Conservation (phyloP, 2,113 vertebrate genomes). For the Megaptera novaeangliae region DNA sequence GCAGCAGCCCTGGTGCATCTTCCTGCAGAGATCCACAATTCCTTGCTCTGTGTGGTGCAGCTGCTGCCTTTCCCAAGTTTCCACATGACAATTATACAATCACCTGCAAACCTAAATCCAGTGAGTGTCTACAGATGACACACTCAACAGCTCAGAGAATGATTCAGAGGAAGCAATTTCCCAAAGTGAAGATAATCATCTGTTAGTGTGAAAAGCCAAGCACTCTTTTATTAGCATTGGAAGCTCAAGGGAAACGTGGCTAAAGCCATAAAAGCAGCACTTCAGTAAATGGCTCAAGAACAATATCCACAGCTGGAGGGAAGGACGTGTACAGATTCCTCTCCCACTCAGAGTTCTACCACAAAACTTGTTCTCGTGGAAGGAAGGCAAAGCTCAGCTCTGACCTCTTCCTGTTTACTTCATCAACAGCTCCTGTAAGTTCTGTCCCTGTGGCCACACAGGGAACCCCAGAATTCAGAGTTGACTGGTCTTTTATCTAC, state of each 20-base stretch:
- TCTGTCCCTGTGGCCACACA: not conserved
- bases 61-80: not conserved
- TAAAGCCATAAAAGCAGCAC: not conserved
- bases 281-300: not conserved
- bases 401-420: not conserved
- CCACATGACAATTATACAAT: slow-evolving; percentile 31
- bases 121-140: not conserved
- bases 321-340: not conserved
- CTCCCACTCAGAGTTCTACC: not conserved
- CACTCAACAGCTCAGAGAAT: slow-evolving; percentile 38
- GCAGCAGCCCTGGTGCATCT: not conserved
- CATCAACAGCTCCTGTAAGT: not conserved
- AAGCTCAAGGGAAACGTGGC: not conserved
- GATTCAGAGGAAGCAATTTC: slow-evolving; percentile 68
- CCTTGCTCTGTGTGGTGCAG: not conserved
- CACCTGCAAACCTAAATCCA: slow-evolving; percentile 50
- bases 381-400: not conserved
- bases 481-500: not conserved
- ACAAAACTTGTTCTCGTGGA: not conserved
- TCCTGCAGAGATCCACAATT: not conserved
- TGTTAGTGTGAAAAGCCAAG: slow-evolving; percentile 41
- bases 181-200: slow-evolving; percentile 44
- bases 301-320: slow-evolving; percentile 50
- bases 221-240: slow-evolving; percentile 41
- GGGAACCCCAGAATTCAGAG: not conserved